phyloP scores from a whole-genome alignment of 1,140 invertebrate genomes.

The Drosophila asahinai region DNA sequence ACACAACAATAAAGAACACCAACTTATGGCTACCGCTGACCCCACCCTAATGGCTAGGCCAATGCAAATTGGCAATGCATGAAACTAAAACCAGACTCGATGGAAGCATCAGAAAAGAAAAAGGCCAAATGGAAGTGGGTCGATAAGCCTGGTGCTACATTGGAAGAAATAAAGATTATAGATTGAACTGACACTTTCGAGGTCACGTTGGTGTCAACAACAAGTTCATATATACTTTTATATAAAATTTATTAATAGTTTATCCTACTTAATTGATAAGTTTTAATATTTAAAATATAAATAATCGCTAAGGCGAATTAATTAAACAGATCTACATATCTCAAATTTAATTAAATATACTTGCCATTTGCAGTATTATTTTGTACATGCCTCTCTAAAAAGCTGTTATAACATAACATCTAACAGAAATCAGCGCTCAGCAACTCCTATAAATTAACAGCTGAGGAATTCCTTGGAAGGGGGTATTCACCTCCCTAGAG shows the following conservation, averaged over 20 bases:
- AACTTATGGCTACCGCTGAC: constrained; percentile 39
- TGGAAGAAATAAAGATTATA: neutral
- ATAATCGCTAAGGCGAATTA: no score
- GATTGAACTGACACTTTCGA: neutral
- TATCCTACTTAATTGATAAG: no score
- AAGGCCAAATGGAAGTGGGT: constrained; percentile 63
- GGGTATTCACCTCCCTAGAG: no score
- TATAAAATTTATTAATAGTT: neutral
- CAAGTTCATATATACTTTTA: neutral
- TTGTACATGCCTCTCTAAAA: no score
- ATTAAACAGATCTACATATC: no score
- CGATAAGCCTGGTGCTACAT: constrained; percentile 59
- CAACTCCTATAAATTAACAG: no score
- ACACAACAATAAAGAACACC: constrained; percentile 45
- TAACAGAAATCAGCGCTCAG: no score
- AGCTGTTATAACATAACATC: no score
- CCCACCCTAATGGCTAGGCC: constrained; percentile 36
- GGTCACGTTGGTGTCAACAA: neutral
- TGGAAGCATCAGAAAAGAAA: constrained; percentile 32
- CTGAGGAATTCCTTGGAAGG: no score
- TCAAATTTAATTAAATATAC: no score
- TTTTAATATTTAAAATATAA: neutral
- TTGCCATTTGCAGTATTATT: no score
- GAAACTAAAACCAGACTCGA: constrained; percentile 36
- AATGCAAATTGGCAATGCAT: constrained; percentile 67